Base-by-base conservation (phyloP, 1,140 invertebrate genomes). In the Homalodisca vitripennis region DNA sequence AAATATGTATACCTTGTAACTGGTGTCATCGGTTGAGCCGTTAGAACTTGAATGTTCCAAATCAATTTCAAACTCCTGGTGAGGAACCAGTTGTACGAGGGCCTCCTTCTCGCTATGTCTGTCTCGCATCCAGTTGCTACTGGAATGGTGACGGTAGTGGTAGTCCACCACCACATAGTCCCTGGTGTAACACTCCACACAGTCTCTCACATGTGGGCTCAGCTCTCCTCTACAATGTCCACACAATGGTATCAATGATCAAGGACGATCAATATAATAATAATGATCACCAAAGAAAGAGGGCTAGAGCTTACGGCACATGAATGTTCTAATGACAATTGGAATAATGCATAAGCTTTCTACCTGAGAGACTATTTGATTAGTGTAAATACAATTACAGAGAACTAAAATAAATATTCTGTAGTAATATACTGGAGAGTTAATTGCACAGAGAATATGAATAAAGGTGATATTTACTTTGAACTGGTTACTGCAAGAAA, bases 101-200 rank as follows among this genome's bases (percentile, higher is more conserved):
- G 83, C 84, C 70, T 84, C 84, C 72, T 82, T 82, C 79, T 84
- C 87, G 75, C n/a, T 83, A 70, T 82, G 83, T 74, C 81, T 80
- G 81, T 87, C 89, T 71, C 82, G 84, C 51, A 81, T 75, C 68
- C 78, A 82, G 65, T 81, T 80, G n/a, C 86, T 89, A 57, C 86
- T 89, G 48, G 90, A 92, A 78, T 90, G 86, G 66, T 85, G 80
- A 22, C 92, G 84, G 75, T 92, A 89, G 69, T 88, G 86, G 76
- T 87, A 89, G 74, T 91, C 88, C 10, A 95, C 88, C 65, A 93
- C 85, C 6, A 92, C 85, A 87, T 93, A 97, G 76, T 95, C 92
- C 14, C 90, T 87, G 12, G 92, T 95, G 79, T 95, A 97, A 77
- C 88, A 90, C 72, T 88, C 84, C 17, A 96, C 88, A 80, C 93